phyloP scores from a whole-genome alignment of 2,797 vertebrate genomes.

The Pangasius mekongensis region DNA sequence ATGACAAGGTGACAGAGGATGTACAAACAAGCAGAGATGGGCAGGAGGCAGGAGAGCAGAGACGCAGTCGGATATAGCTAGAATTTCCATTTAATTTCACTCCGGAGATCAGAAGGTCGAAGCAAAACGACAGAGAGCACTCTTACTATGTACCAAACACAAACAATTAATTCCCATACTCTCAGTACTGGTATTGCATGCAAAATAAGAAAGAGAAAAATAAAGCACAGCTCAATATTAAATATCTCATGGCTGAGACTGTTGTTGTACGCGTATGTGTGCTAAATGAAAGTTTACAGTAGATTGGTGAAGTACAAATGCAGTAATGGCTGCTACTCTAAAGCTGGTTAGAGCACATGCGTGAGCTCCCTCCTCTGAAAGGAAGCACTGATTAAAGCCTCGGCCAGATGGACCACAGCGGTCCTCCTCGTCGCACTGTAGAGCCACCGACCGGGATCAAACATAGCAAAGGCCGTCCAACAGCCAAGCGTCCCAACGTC shows the following conservation, averaged over 20 bases:
- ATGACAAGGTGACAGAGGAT: slow-evolving; percentile 56
- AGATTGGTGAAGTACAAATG: background rate
- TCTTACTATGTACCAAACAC: slow-evolving; percentile 29
- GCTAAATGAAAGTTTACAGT: background rate
- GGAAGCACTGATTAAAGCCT: slow-evolving; percentile 73
- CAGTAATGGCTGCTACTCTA: slow-evolving; percentile 26
- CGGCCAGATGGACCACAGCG: slow-evolving; percentile 80
- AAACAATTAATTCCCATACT: slow-evolving; percentile 11
- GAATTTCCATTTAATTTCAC: slow-evolving; percentile 44
- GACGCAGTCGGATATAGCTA: slow-evolving; percentile 30
- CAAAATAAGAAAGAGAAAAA: background rate
- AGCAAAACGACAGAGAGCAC: background rate
- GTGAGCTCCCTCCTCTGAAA: slow-evolving; percentile 54
- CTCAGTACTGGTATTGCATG: background rate
- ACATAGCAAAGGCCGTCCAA: slow-evolving; percentile 68
- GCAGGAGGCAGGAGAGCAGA: slow-evolving; percentile 39
- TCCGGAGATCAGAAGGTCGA: slow-evolving; percentile 37
- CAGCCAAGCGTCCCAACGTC: slow-evolving; percentile 59
- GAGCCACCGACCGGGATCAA: slow-evolving; percentile 79
- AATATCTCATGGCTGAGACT: background rate
- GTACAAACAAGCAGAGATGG: slow-evolving; percentile 59
- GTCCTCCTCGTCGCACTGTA: slow-evolving; percentile 72
- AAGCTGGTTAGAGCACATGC: slow-evolving; percentile 45
- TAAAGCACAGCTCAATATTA: background rate
- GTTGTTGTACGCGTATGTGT: background rate